A percentile compares a stretch with the other conserved stretches of the same genome.
Conservation (phyloP, 1,140 invertebrate species). For the Nephila pilipes region DNA sequence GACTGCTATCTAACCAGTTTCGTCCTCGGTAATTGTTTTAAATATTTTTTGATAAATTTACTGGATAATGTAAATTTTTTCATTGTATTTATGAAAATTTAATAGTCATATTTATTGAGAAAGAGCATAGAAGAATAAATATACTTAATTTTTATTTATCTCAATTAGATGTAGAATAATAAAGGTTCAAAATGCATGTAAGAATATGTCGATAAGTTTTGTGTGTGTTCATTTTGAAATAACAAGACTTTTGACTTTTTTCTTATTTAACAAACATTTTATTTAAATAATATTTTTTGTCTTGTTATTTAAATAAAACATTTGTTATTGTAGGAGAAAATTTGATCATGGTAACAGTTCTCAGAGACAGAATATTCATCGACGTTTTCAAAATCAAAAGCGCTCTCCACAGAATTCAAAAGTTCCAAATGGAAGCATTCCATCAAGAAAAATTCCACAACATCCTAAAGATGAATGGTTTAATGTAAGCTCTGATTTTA, state of each 20-base stretch:
- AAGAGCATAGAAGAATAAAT: too few relatives aligned
- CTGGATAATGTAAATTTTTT: too few relatives aligned
- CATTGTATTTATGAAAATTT: too few relatives aligned
- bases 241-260: too few relatives aligned
- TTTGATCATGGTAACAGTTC: slow-evolving; percentile 59
- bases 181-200: too few relatives aligned
- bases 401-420: slow-evolving; percentile 8
- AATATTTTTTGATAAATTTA: not conserved
- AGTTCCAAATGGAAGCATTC: slow-evolving; percentile 7
- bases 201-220: too few relatives aligned
- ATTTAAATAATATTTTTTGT: too few relatives aligned
- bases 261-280: too few relatives aligned
- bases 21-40: slow-evolving; percentile 53
- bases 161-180: too few relatives aligned
- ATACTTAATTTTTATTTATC: too few relatives aligned
- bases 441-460: slow-evolving; percentile 34
- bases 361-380: slow-evolving; percentile 63
- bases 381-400: slow-evolving; percentile 55
- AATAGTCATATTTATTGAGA: too few relatives aligned
- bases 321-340: slow-evolving; percentile 53
- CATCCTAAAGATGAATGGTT: slow-evolving; percentile 69
- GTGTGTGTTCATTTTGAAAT: too few relatives aligned
- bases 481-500: slow-evolving; percentile 36
- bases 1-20: not conserved
- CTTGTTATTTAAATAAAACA: not conserved